Evolutionary conservation across 2,113 vertebrate species (phyloP).

Genomic region (Alligator mississippiensis): DNA sequence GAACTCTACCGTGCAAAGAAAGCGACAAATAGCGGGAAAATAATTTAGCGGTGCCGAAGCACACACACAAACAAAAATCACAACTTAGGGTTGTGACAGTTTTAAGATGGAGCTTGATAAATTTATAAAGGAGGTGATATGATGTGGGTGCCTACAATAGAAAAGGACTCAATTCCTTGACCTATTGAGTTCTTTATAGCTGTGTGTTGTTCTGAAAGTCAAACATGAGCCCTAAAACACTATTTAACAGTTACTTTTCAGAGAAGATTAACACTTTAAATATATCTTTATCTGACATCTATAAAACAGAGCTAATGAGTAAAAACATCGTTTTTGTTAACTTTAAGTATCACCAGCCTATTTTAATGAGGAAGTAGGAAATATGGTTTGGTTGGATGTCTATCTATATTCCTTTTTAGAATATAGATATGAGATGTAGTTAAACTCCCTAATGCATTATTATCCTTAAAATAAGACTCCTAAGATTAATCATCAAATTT

Average conservation of each 20-base stretch:
- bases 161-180: conserved; percentile 30
- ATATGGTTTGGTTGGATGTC: not conserved
- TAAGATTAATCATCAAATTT: not conserved
- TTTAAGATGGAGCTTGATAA: conserved; percentile 66
- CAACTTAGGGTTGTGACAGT: too few species aligned
- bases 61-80: too few species aligned
- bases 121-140: conserved; percentile 32
- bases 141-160: conserved; percentile 53
- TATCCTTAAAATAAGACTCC: not conserved
- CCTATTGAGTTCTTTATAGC: not conserved
- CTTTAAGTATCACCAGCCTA: not conserved
- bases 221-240: not conserved
- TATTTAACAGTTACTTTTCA: not conserved
- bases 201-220: not conserved
- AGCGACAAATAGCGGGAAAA: too few species aligned
- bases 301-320: not conserved
- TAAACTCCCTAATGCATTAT: not conserved
- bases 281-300: not conserved
- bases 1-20: too few species aligned
- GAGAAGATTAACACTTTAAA: not conserved
- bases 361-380: not conserved
- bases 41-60: too few species aligned
- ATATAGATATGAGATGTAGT: not conserved
- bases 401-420: not conserved
- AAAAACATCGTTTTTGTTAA: not conserved